Percentiles rank a stretch among this genome's conserved stretches.
These are phyloP conservation scores for Mnemiopsis leidyi DNA, from an alignment of 37 sponge, comb jelly and placozoan species.

Conservation along the genomic window DNA sequence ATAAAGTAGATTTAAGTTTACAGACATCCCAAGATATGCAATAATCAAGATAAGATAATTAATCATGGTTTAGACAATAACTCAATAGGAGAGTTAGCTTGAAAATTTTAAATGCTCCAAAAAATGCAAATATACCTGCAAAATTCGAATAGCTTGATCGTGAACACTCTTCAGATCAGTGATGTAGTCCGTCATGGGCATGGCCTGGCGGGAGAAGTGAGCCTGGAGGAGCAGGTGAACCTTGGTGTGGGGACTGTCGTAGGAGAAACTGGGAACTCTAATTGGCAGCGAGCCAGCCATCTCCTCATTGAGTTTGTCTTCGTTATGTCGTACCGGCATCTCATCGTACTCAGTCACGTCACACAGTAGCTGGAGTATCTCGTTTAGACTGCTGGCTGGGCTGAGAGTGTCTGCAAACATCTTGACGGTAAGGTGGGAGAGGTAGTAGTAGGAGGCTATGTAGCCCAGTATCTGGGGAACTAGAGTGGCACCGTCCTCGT, in stretches of 20 bases:
- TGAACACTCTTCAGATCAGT: conserved; percentile 98
- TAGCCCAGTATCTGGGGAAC: conserved; percentile 76
- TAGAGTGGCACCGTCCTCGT: conserved; percentile 77
- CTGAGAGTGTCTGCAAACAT: conserved; percentile 78
- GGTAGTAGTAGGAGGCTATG: conserved; percentile 96
- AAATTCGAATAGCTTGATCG: conserved; percentile 92
- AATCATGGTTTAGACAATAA: not conserved
- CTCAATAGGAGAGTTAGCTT: not conserved
- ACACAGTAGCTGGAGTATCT: conserved; percentile 79
- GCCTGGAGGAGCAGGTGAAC: conserved; percentile 89
- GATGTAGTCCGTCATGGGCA: conserved; percentile 90
- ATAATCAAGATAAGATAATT: not conserved
- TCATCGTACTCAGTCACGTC: conserved; percentile 89
- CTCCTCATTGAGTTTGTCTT: conserved; percentile 85
- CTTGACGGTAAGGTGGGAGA: conserved; percentile 82
- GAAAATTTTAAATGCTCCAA: not conserved
- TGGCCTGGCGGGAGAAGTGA: conserved; percentile 78
- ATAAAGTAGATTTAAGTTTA: no score
- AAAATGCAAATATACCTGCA: conserved; percentile 86
- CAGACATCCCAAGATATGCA: not conserved
- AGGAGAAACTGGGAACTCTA: conserved; percentile 69
- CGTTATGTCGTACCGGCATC: conserved; percentile 97
- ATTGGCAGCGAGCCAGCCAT: conserved; percentile 78
- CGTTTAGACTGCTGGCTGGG: conserved; percentile 70
- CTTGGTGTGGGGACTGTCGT: conserved; percentile 95